Evolutionary conservation across 53 echinoderm and acorn worm genomes (phyloP).

Genomic region (Pentamera pediparva): DNA sequence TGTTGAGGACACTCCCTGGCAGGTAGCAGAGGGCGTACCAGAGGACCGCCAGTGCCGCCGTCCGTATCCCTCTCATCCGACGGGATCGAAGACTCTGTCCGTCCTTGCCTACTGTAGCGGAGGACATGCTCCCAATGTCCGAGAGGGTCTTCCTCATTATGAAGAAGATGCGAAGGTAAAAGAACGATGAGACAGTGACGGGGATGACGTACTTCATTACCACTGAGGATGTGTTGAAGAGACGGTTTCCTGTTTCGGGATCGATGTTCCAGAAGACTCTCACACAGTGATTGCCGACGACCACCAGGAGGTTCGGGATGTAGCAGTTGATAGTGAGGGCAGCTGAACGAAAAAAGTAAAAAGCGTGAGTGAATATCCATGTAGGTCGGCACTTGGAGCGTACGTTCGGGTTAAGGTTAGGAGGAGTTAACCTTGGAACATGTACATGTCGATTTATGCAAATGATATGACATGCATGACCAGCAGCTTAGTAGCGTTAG

Average conservation of each 20-base stretch:
- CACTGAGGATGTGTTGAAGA: neutral
- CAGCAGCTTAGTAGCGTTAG: too few relatives aligned
- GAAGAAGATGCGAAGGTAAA: neutral
- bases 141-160: neutral
- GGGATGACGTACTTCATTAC: conserved; percentile 2
- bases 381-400: too few relatives aligned
- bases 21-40: neutral
- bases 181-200: neutral
- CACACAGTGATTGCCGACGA: neutral
- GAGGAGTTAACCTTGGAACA: too few relatives aligned
- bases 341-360: neutral
- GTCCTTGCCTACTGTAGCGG: neutral
- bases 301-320: neutral
- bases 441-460: too few relatives aligned
- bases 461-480: too few relatives aligned
- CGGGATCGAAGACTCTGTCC: neutral
- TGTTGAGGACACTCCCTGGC: neutral
- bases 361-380: too few relatives aligned
- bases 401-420: too few relatives aligned
- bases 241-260: neutral
- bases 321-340: neutral
- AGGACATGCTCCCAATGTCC: neutral
- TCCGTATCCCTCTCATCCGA: conserved; percentile 4
- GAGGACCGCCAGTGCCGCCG: neutral
- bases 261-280: neutral